Evolutionary conservation across 2,113 vertebrate genomes (phyloP), one percentile per base, ranked within the genome.

Genomic region (Psammodynastes pulverulentus): DNA sequence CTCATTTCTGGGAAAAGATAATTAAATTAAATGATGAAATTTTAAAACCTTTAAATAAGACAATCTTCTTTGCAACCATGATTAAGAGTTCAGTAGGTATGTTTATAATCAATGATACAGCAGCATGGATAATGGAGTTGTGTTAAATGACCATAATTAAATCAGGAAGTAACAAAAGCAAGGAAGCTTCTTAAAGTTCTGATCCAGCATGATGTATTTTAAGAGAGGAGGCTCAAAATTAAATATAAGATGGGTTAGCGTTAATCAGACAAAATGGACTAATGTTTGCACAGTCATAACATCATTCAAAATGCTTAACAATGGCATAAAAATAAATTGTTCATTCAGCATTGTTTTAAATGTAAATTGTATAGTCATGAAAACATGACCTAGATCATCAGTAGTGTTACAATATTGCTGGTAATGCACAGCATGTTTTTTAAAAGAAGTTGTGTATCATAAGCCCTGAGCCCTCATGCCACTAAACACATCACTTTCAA

Each of bases 11-110:
- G 96, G 97, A 96, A 97, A 97, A 91, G 94, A 96, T 98, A 97
- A 98, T 98, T 97, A 97, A 98, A 98, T 98, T 97, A 98, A 97
- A 96, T 97, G 94, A 96, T 96, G 97, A 97, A 96, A 97, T 96
- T 97, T 97, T 97, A 95, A 94, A 97, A 96, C 95, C 94, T 97
- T 98, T 97, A 97, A 97, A 96, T 96, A 96, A 97, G 96, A 96
- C 96, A 97, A 97, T 97, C 96, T 96, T 91, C 92, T 97, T 95
- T 96, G 92, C 95, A 97, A 88, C 94, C 94, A 93, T 94, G 94
- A 93, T 95, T 97, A 96, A 95, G 96, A 94, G 96, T 96, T 96
- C 95, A 96, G 92, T 54, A 94, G 95, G 96, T 93, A 95, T 90
- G 87, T 96, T 97, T 97, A 95, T 96, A 96, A 95, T 94, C 94